Evolutionary conservation across 1,140 invertebrate species (phyloP).

Genomic region (Bombus difficillimus): DNA sequence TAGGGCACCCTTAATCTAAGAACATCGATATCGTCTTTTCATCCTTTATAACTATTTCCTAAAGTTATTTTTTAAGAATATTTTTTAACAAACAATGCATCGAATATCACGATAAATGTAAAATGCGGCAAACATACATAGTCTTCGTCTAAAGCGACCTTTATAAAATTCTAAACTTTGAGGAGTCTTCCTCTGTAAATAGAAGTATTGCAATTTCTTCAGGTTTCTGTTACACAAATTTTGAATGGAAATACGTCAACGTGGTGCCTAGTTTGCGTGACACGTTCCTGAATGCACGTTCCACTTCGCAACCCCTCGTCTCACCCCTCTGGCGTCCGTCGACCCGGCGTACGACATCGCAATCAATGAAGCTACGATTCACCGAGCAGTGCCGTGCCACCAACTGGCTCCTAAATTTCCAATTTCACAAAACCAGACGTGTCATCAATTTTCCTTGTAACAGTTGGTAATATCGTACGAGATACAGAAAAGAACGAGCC

Average conservation of each 20-base stretch:
- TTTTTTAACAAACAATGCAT: background rate
- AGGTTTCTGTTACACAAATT: background rate
- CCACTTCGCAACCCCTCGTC: constrained; percentile 53
- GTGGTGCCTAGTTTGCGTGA: background rate
- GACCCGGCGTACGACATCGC: constrained; percentile 77
- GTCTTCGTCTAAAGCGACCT: background rate
- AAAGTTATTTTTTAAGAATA: background rate
- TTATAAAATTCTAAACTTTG: background rate
- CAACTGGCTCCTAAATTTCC: background rate
- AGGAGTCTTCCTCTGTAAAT: too few relatives aligned
- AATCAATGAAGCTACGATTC: constrained; percentile 82
- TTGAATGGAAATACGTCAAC: background rate
- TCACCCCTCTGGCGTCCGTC: constrained; percentile 46
- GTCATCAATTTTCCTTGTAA: background rate
- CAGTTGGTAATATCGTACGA: too few relatives aligned
- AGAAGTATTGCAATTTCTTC: background rate
- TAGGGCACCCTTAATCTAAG: background rate
- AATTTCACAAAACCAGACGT: background rate
- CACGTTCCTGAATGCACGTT: constrained; percentile 61
- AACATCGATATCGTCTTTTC: background rate
- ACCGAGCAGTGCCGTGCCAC: constrained; percentile 77
- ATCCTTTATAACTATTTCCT: accelerated
- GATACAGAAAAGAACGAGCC: too few relatives aligned
- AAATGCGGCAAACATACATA: background rate
- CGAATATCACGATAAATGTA: background rate